These are phyloP conservation scores for Elanoides forficatus DNA, from an alignment of 2,113 vertebrate species.

Conservation along the genomic window DNA sequence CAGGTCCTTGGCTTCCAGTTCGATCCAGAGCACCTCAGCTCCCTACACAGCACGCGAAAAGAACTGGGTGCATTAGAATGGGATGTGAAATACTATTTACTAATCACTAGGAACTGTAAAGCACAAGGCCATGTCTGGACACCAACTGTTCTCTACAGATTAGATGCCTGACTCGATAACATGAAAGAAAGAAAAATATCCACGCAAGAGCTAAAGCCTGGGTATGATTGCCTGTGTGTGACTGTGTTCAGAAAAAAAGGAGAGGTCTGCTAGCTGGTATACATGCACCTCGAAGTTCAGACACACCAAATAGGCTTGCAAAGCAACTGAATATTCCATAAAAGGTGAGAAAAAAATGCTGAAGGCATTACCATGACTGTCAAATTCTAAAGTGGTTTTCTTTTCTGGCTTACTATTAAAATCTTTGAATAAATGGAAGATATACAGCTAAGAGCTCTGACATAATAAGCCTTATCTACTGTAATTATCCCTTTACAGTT, in stretches of 20 bases:
- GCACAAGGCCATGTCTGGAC: not conserved
- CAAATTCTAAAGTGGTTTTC: not conserved
- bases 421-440: not conserved
- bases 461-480: not conserved
- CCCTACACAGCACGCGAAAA: not conserved
- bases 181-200: not conserved
- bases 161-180: not conserved
- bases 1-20: not conserved
- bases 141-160: not conserved
- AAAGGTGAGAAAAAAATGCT: not conserved
- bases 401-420: not conserved
- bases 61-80: not conserved
- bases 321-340: not conserved
- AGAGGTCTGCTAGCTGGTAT: not conserved
- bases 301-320: not conserved
- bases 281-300: not conserved
- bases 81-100: not conserved
- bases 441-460: not conserved
- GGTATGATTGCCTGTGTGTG: not conserved
- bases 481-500: not conserved
- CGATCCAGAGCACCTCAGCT: not conserved
- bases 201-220: not conserved
- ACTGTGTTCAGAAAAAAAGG: no score
- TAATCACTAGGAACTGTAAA: not conserved
- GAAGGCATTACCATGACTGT: not conserved